A percentile compares a stretch with the other conserved stretches of the same genome.
Conservation (phyloP, 2,113 vertebrate genomes). For the Oryzias melastigma region DNA sequence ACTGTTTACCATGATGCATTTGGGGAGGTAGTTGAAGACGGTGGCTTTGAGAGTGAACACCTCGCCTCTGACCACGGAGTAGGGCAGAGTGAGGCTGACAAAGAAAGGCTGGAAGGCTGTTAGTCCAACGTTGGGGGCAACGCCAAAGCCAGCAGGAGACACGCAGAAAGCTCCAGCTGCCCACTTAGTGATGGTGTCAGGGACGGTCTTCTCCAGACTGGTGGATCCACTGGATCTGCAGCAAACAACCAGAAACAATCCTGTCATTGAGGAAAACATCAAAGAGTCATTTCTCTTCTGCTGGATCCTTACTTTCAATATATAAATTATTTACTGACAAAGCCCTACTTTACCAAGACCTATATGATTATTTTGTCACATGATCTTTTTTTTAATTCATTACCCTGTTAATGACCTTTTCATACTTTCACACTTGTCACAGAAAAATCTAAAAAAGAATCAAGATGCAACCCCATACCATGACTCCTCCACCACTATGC, state of each 20-base stretch:
- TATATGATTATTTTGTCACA: too few species aligned
- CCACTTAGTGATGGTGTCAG: constrained; percentile 90
- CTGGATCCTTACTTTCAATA: too few species aligned
- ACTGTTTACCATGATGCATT: constrained; percentile 82
- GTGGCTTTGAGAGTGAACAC: constrained; percentile 80
- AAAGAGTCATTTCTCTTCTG: too few species aligned
- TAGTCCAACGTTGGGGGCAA: constrained; percentile 71
- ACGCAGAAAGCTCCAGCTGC: constrained; percentile 84
- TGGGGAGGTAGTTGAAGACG: constrained; percentile 84
- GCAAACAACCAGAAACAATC: background rate
- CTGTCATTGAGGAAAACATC: too few species aligned
- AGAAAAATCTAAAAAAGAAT: too few species aligned
- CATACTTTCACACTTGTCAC: too few species aligned
- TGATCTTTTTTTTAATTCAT: too few species aligned
- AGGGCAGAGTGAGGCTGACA: constrained; percentile 78
- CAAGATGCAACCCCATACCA: too few species aligned
- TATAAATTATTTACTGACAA: too few species aligned
- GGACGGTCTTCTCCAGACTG: constrained; percentile 72
- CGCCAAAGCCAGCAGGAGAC: constrained; percentile 82
- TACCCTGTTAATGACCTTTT: too few species aligned
- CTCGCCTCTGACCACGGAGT: constrained; percentile 83
- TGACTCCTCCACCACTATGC: too few species aligned
- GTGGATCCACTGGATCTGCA: constrained; percentile 57
- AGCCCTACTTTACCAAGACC: too few species aligned
- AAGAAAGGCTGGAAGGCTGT: constrained; percentile 85